Base-by-base conservation (phyloP, 2,797 vertebrate genomes). In the Siniperca scherzeri region DNA sequence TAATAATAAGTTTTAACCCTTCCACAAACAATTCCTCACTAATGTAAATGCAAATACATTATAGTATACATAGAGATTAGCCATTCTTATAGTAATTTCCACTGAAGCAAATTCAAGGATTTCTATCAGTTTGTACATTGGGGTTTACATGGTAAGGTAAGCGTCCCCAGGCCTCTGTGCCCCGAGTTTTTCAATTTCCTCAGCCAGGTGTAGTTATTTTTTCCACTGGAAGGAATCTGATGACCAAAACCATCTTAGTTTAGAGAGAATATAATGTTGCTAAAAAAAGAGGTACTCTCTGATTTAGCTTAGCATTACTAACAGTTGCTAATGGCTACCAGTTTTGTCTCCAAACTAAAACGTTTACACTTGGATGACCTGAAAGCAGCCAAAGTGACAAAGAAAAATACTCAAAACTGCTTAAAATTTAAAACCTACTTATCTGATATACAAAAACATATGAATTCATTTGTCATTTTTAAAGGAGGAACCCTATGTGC, bases 401-500 rank as follows among this genome's bases (percentile, higher is more conserved):
- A 76, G 22, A 64, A 68, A 71, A 52, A 52, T 46, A 30, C 48
- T 52, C 61, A 11, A 55, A 64, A 21, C 59, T 33, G 19, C 7
- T 56, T 16, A 33, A 52, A 78, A 64, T 70, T 22, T 2, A 62
- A 27, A 42, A 62, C 8, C 38, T 9, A 16, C 12, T 76, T 3
- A 67, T 76, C 27, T 27, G 44, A 57, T 57, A 78, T 46, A 74
- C 9, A 9, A 66, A 74, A 80, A 60, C 25, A 33, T 14, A 19
- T 62, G 3, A 78, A 61, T 74, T 5, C n/a, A 62, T 81, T 65
- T 22, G n/a, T 77, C 6, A 72, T 74, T 67, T 82, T 81, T 30
- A 53, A 55, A 59, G 52, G 66, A 61, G 33, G 3, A 80, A 48
- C 38, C 74, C 61, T 67, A 61, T 8, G 16, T 66, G 57, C 40